A percentile compares a stretch with the other conserved stretches of the same genome.
Conservation (phyloP, 2,113 vertebrate species). For the Uropsilus gracilis region DNA sequence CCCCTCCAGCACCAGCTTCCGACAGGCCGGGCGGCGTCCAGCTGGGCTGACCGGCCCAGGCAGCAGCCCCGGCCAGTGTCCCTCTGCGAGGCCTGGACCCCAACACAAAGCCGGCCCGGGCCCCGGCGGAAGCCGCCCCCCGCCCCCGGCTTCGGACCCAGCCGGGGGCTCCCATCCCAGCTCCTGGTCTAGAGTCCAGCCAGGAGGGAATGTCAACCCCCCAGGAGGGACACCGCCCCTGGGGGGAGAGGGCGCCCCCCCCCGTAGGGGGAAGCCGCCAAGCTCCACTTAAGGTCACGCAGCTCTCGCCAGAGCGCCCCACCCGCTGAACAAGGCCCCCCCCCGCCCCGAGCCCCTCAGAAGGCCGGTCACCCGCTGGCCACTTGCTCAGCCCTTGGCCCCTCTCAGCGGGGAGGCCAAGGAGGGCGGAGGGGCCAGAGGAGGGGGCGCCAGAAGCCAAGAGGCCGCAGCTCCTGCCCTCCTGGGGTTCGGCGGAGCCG, state of each 20-base stretch:
- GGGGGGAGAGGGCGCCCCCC: too few species aligned
- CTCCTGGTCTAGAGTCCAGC: background rate
- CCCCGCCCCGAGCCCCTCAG: too few species aligned
- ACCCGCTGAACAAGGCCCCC: too few species aligned
- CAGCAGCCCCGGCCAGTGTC: too few species aligned
- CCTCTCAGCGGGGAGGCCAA: background rate
- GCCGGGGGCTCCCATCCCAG: background rate
- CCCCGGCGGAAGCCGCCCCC: background rate
- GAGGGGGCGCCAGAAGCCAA: accelerated
- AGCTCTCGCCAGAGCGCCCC: too few species aligned
- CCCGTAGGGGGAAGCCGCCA: too few species aligned
- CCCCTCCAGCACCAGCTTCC: too few species aligned
- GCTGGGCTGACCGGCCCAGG: too few species aligned
- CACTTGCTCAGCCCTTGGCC: background rate
- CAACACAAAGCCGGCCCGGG: background rate
- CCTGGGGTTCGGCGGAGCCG: accelerated
- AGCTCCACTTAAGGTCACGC: too few species aligned
- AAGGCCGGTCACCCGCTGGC: too few species aligned
- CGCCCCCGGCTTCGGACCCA: background rate
- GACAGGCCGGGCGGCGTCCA: too few species aligned
- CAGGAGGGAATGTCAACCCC: background rate
- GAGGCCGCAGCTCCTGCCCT: background rate
- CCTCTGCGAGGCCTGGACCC: background rate
- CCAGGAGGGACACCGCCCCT: too few species aligned
- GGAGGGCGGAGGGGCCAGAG: background rate